A percentile compares a stretch with the other conserved stretches of the same genome.
These are phyloP conservation scores for Lucinisca nassula DNA, from an alignment of 2,888 invertebrate species.

Conservation along the genomic window DNA sequence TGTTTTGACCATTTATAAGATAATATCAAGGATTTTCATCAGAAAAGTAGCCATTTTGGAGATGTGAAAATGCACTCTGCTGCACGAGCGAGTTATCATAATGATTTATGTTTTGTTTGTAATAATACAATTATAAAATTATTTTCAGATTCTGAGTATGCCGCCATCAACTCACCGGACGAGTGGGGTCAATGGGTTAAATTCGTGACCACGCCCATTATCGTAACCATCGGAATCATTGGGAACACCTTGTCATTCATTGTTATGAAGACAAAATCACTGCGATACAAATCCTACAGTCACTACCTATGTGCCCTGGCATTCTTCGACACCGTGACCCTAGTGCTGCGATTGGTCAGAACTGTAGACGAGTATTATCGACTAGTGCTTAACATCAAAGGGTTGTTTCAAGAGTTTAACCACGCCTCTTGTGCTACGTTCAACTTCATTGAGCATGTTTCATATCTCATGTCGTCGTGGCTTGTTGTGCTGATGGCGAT, in stretches of 20 bases:
- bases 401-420: slow-evolving; percentile 73
- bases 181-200: slow-evolving; percentile 82
- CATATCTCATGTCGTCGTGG: slow-evolving; percentile 85
- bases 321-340: slow-evolving; percentile 83
- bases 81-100: too few species aligned
- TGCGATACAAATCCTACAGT: slow-evolving; percentile 85
- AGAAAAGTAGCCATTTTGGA: too few species aligned
- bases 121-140: too few species aligned
- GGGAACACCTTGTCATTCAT: slow-evolving; percentile 84
- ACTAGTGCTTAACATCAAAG: slow-evolving; percentile 11
- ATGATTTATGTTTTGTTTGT: too few species aligned
- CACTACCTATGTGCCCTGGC: slow-evolving; percentile 85
- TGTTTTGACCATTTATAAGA: too few species aligned
- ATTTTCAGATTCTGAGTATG: neutral
- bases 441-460: slow-evolving; percentile 81
- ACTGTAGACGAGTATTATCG: slow-evolving; percentile 72
- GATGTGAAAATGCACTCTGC: too few species aligned
- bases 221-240: slow-evolving; percentile 82
- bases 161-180: neutral
- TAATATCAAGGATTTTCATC: too few species aligned
- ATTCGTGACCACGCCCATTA: slow-evolving; percentile 80
- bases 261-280: slow-evolving; percentile 83
- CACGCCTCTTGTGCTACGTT: slow-evolving; percentile 82
- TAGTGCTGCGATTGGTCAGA: slow-evolving; percentile 74
- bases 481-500: slow-evolving; percentile 86